Base-by-base conservation (phyloP, 2,797 vertebrate genomes). In the Sebastes vulpes region DNA sequence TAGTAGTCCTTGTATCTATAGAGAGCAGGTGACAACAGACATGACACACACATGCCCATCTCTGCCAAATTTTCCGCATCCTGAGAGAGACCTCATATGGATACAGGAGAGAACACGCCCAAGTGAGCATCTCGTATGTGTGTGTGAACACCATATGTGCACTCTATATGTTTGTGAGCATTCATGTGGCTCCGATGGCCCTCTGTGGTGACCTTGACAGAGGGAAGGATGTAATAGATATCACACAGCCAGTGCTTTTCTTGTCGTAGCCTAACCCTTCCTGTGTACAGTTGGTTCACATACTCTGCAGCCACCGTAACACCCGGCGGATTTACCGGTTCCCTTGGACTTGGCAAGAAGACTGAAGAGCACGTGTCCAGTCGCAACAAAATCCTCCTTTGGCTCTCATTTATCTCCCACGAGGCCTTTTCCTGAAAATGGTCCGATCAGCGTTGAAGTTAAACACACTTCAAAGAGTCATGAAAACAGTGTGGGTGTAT, bases 391-490 rank as follows among this genome's bases (percentile, higher is more conserved):
- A 50, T 56, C 26, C 68, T 74, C 42, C n/a, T 75, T 77, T 58
- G 58, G 73, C 42, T 81, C 79, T 66, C 29, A 26, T 75, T 50
- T 56, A 53, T 75, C 67, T 89, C 85, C 72, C 68, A 66, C 0
- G 21, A 84, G 68, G 68, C 59, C 60, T 65, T 76, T 61, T 81
- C 52, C 57, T 72, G 65, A 85, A 86, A 76, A 70, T 31, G 81
- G 79, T 85, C 70, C 9, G 46, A 74, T 65, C 77, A 20, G 58
- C 1, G 65, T 26, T n/a, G 76, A 89, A 85, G 58, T 79, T 80
- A 84, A 91, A 83, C 75, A 80, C 2, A 46, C 83, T 90, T 89
- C 85, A 89, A 89, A 86, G 82, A 77, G 82, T 57, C 53, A 23
- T 75, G 85, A 82, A 89, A 91, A 79, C 72, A 72, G 54, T 12